phyloP scores from a whole-genome alignment of 2,888 invertebrate genomes.

The Pterostichus madidus region DNA sequence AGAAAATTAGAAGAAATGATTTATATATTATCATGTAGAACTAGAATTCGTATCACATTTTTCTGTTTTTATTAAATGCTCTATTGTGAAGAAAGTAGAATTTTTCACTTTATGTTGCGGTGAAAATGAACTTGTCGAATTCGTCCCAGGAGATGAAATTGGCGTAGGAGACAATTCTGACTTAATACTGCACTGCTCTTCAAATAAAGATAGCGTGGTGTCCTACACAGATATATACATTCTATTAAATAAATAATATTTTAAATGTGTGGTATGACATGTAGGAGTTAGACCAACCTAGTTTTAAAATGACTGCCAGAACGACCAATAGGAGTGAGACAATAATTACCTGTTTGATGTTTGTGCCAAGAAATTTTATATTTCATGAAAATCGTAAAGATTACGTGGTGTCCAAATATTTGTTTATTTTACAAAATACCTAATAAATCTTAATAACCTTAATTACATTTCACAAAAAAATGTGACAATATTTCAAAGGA shows the following conservation, averaged over 20 bases:
- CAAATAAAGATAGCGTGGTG: constrained; percentile 51
- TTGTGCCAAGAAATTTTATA: constrained; percentile 32
- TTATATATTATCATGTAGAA: neutral
- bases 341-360: constrained; percentile 10
- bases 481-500: no score
- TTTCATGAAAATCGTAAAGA: neutral
- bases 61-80: constrained; percentile 76
- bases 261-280: neutral
- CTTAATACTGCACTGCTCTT: constrained; percentile 67
- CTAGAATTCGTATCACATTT: constrained; percentile 67
- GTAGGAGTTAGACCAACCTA: constrained; percentile 14
- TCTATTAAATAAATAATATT: constrained; percentile 32
- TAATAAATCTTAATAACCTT: no score
- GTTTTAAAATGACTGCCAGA: neutral
- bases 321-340: neutral
- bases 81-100: constrained; percentile 76
- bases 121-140: constrained; percentile 61
- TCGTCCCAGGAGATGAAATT: constrained; percentile 25
- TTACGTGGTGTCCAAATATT: no score
- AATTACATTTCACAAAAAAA: no score
- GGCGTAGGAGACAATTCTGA: constrained; percentile 51
- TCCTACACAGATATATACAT: constrained; percentile 51
- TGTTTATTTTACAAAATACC: no score
- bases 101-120: constrained; percentile 73
- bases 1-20: no score